Evolutionary conservation across 2,113 vertebrate species (phyloP).

Genomic region (Brevimyrus niger): DNA sequence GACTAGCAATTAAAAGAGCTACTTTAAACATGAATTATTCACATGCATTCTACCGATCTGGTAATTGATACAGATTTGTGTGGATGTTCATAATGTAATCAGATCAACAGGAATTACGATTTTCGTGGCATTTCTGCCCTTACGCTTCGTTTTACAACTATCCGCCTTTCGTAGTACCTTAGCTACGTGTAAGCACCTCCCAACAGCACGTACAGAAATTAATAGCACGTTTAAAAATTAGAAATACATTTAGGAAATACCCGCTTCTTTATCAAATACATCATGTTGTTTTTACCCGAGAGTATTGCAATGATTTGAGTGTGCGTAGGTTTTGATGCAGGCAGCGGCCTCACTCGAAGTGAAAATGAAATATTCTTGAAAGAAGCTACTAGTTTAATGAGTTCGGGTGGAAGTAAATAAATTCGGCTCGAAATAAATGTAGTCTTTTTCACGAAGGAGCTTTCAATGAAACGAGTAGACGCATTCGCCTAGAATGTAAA

Average conservation of each 20-base stretch:
- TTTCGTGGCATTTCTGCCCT: constrained; percentile 24
- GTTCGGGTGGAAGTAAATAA: not conserved
- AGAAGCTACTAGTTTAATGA: not conserved
- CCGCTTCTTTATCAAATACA: not conserved
- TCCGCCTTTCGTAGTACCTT: not conserved
- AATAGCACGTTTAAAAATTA: not conserved
- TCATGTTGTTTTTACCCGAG: not conserved
- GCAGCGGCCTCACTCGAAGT: not conserved
- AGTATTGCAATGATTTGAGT: constrained; percentile 5
- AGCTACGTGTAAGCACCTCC: not conserved
- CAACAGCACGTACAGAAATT: not conserved
- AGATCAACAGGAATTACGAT: not conserved
- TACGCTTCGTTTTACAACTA: constrained; percentile 5
- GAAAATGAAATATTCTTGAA: not conserved
- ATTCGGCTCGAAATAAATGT: not conserved
- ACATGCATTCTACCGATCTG: not conserved
- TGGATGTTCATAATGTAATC: not conserved
- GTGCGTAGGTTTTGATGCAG: not conserved
- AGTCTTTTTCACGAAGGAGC: not conserved
- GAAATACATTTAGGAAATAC: not conserved
- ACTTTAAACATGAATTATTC: not conserved
- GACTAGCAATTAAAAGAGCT: not conserved
- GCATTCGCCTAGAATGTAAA: not conserved
- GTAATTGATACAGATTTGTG: not conserved
- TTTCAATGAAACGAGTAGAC: not conserved